A percentile compares a stretch with the other conserved stretches of the same genome.
These are phyloP conservation scores for Platypus cylindrus DNA, from an alignment of 2,888 invertebrate genomes.

Conservation along the genomic window DNA sequence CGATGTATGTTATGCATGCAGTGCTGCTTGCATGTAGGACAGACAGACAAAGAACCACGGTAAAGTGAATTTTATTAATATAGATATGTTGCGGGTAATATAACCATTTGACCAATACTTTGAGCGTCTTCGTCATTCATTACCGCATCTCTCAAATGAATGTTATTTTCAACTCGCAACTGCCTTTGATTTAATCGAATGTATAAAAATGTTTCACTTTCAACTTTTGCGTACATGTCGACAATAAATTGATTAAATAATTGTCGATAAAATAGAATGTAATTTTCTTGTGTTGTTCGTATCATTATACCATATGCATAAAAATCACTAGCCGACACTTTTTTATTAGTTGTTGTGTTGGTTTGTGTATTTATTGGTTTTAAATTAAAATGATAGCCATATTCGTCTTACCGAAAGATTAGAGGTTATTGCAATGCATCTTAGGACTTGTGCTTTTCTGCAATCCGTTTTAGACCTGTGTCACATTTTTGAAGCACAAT, in stretches of 20 bases:
- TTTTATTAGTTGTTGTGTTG: slow-evolving; percentile 2
- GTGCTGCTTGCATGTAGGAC: too few relatives aligned
- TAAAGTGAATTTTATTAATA: too few relatives aligned
- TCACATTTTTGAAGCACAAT: slow-evolving; percentile 2
- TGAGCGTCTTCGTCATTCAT: slow-evolving; percentile 18
- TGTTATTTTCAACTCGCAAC: slow-evolving; percentile 25
- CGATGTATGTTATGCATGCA: too few relatives aligned
- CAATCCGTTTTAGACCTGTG: slow-evolving; percentile 8
- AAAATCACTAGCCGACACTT: slow-evolving; percentile 4
- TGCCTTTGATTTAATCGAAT: slow-evolving; percentile 25
- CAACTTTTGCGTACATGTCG: slow-evolving; percentile 31
- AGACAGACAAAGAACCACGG: too few relatives aligned
- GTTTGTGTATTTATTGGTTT: slow-evolving; percentile 1
- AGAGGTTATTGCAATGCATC: slow-evolving; percentile 30
- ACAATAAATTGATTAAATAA: slow-evolving; percentile 29
- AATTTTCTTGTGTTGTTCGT: slow-evolving; percentile 18
- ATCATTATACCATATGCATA: slow-evolving; percentile 21
- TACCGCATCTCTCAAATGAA: slow-evolving; percentile 28
- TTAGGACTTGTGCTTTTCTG: slow-evolving; percentile 25
- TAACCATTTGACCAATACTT: too few relatives aligned
- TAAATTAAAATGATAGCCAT: slow-evolving; percentile 10
- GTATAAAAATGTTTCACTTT: slow-evolving; percentile 26
- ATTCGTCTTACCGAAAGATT: slow-evolving; percentile 20
- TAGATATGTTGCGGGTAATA: too few relatives aligned
- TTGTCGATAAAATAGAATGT: slow-evolving; percentile 21